Percentiles rank a stretch among this genome's conserved stretches.
Evolutionary conservation across 2,113 vertebrate genomes (phyloP).

Genomic region (Brachyhypopomus gauderio): DNA sequence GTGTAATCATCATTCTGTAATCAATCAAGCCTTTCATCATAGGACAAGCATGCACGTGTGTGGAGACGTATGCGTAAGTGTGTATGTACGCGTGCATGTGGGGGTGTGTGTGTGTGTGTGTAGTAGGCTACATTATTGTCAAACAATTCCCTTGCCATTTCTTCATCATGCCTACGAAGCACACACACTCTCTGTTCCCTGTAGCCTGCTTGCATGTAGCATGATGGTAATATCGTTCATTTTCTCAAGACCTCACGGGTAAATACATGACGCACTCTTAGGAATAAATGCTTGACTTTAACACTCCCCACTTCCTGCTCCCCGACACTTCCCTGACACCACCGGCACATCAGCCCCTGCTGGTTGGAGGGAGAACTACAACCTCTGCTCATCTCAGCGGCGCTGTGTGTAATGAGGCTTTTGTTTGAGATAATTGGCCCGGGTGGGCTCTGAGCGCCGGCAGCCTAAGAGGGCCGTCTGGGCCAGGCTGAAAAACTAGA

Average conservation of each 20-base stretch:
- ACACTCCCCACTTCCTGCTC: background rate
- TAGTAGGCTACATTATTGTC: slow-evolving; percentile 25
- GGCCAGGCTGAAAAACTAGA: background rate
- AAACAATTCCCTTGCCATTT: slow-evolving; percentile 36
- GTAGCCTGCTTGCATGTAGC: background rate
- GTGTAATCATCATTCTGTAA: slow-evolving; percentile 80
- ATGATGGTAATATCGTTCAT: background rate
- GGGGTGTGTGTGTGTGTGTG: slow-evolving; percentile 22
- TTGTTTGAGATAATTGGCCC: slow-evolving; percentile 74
- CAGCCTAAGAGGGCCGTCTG: slow-evolving; percentile 64
- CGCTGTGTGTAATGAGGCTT: slow-evolving; percentile 56
- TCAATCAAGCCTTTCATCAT: slow-evolving; percentile 82
- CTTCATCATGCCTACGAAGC: background rate
- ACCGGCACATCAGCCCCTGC: slow-evolving; percentile 46
- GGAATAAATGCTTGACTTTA: background rate
- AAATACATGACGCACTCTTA: background rate
- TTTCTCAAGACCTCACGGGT: background rate
- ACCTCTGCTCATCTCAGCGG: background rate
- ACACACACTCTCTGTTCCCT: background rate
- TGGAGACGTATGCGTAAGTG: background rate
- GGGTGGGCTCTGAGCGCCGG: no score
- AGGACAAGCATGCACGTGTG: slow-evolving; percentile 64
- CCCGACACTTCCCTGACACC: background rate
- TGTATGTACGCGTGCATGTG: slow-evolving; percentile 18
- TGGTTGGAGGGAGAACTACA: slow-evolving; percentile 44